Evolutionary conservation across 2,888 invertebrate species (phyloP), one percentile per base, ranked within the genome.

Genomic region (Ophion costatus): DNA sequence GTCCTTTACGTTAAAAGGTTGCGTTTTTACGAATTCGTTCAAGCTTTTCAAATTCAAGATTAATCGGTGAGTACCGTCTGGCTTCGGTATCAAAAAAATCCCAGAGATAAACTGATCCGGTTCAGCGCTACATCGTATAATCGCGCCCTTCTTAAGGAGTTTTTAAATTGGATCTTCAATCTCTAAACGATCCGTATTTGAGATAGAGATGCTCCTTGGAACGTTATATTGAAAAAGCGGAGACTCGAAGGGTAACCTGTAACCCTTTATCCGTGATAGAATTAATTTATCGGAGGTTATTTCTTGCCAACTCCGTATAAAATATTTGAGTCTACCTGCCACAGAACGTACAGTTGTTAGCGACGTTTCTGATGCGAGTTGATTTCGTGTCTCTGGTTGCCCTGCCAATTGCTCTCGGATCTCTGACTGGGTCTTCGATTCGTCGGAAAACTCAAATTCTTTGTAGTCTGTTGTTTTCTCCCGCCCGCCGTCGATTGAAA

Each of bases 61-160:
- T 63, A 63, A 63, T 29, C 63, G 20, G 3, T 63, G 3, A 24
- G 9, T 11, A 5, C 63, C 29, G 22, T 63, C 63, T 24, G 63
- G 63, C 24, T 24, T 63, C 10, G 63, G 63, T 24, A 63, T 24
- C 56, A n/a, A 59, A 33, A 82, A 71, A 63, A 75, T 76, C 0
- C 63, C 56, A 1, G 85, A 85, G 14, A 85, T 11, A 69, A 85
- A 80, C 71, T 85, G 82, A 61, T 57, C 61, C 29, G 11, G 22
- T 56, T 17, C 57, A 56, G 45, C 11, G 22, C 17, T 6, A 33
- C 78, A 79, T 59, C 29, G 42, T 20, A 20, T 51, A 66, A 85
- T 64, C 38, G 63, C 80, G 10, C 81, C 81, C 22, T 78, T 73
- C 4, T 9, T 29, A 38, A 66, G 33, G 7, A 84, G 20, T 14